Evolutionary conservation across 2,888 invertebrate species (phyloP), one percentile per base, ranked within the genome.

Genomic region (Trachelus stipa): DNA sequence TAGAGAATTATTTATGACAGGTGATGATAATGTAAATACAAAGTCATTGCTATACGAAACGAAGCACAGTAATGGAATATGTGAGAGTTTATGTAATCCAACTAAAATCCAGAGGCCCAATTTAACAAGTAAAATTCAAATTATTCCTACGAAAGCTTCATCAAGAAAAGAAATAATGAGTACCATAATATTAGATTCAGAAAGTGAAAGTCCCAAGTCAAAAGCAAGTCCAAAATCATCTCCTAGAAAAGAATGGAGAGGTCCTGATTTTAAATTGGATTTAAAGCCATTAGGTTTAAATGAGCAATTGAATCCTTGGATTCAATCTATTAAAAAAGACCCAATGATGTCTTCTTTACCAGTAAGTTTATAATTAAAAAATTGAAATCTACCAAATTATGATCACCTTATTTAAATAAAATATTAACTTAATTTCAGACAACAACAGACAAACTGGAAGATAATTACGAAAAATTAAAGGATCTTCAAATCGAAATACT

Each of bases 401-500:
- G n/a, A 77, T 79, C 56, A 30, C 77, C 23, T 33, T 37, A 11
- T 40, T 73, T 79, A 23, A 37, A 12, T 35, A n/a, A 73, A 12
- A 74, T 23, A 34, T 73, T 75, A 69, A 76, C 30, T 77, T 75
- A 69, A 79, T 79, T 85, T 11, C 76, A 91, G 91, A 71, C 37
- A 6, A 81, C 84, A 9, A 85, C 83, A 75, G 80, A 86, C 68
- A 81, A 87, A 71, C 79, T 91, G 30, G 79, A 85, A 73, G 82
- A 86, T 23, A 86, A 85, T 73, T 85, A 82, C 37, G 79, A 82
- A n/a, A 74, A 83, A 71, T 89, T 92, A 77, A 94, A 93, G 88
- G 91, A 91, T 76, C 92, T 94, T 81, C 94, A 95, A 82, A 92
- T 93, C 81, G 93, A 94, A 84, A 87, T 95, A 69, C 90, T 95